Evolutionary conservation across 2,113 vertebrate genomes (phyloP).

Genomic region (Calypte anna): DNA sequence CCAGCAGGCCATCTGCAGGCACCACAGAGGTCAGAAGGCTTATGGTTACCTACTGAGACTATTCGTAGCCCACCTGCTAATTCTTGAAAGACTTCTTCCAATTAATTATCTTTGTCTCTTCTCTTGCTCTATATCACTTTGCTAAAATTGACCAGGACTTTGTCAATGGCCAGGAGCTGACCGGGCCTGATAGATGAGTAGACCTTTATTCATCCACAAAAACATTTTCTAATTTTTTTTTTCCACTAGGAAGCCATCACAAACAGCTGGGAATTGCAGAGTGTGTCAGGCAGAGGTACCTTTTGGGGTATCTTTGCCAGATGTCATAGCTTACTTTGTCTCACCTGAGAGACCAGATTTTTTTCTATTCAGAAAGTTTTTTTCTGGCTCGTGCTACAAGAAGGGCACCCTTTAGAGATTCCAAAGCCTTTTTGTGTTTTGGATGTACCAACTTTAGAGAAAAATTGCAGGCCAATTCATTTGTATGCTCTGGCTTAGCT

Average conservation of each 20-base stretch:
- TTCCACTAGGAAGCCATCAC: not conserved
- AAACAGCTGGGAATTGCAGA: not conserved
- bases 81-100: not conserved
- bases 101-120: not conserved
- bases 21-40: not conserved
- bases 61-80: rapidly evolving
- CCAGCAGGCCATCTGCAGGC: not conserved
- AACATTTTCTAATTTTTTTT: not conserved
- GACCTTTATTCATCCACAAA: not conserved
- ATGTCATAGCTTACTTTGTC: not conserved
- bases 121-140: not conserved
- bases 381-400: not conserved
- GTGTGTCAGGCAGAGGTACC: not conserved
- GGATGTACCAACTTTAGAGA: not conserved
- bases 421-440: not conserved
- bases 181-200: not conserved
- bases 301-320: not conserved
- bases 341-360: not conserved
- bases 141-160: not conserved
- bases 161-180: not conserved
- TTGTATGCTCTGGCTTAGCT: not conserved
- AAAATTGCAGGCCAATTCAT: not conserved
- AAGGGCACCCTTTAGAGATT: not conserved
- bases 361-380: not conserved
- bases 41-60: not conserved